Percentiles rank a stretch among this genome's conserved stretches.
These are phyloP conservation scores for Amiota mariae DNA, from an alignment of 2,888 invertebrate genomes.

Conservation along the genomic window DNA sequence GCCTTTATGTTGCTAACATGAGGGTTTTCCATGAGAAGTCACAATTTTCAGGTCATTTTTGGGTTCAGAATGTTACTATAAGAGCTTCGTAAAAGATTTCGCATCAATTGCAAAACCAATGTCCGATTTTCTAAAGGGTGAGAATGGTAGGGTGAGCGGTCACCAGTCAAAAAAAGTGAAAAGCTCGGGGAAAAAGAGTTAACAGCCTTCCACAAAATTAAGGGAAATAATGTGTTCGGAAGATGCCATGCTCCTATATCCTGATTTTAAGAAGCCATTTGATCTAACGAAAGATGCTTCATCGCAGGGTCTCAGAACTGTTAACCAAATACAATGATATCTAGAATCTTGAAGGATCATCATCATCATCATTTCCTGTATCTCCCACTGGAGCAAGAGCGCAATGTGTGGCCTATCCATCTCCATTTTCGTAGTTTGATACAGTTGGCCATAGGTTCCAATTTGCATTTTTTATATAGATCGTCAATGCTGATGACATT, in stretches of 20 bases:
- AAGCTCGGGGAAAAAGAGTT: conserved; percentile 17
- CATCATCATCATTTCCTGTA: no score
- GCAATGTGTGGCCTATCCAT: no score
- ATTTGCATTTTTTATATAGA: no score
- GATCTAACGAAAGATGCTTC: conserved; percentile 55
- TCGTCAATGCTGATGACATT: no score
- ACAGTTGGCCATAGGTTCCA: no score
- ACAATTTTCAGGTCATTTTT: background rate
- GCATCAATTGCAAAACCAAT: no score
- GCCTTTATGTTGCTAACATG: conserved; percentile 25
- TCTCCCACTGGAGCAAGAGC: no score
- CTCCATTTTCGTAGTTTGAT: no score
- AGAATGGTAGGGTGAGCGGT: background rate
- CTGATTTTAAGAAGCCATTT: no score
- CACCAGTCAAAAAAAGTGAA: conserved; percentile 23
- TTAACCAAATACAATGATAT: conserved; percentile 50
- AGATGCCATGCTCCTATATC: no score
- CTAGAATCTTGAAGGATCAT: conserved; percentile 51
- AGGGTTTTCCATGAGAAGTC: background rate
- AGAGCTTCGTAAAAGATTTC: conserved; percentile 4
- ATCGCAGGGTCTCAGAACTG: conserved; percentile 54
- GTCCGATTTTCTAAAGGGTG: no score
- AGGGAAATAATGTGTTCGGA: background rate
- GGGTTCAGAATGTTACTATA: background rate
- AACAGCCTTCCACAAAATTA: conserved; percentile 27